Evolutionary conservation across 2,113 vertebrate species (phyloP).

Genomic region (Capra hircus): DNA sequence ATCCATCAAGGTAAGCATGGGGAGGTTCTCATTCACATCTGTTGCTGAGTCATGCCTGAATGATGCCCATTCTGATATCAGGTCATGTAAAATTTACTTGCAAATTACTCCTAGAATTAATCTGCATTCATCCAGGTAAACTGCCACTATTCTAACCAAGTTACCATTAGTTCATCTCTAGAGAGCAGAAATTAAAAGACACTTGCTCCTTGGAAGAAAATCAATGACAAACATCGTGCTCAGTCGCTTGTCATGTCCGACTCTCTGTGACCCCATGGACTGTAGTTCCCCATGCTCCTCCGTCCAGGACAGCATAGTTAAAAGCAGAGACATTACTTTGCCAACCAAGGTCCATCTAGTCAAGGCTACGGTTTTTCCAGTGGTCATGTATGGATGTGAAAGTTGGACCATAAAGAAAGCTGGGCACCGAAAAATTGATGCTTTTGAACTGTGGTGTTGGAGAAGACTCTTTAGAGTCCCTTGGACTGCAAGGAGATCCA

Average conservation of each 20-base stretch:
- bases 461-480: neutral
- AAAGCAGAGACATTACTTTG: neutral
- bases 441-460: neutral
- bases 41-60: neutral
- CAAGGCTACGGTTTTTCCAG: neutral
- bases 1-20: neutral
- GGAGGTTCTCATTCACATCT: neutral
- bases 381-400: neutral
- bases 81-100: neutral
- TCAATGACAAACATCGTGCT: neutral
- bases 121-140: neutral
- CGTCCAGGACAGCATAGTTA: neutral
- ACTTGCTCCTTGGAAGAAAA: neutral
- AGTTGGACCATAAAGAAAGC: neutral
- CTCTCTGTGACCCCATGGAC: neutral
- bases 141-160: no score
- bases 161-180: neutral
- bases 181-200: neutral
- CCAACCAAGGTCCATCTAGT: neutral
- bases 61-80: neutral
- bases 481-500: neutral
- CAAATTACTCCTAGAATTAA: neutral
- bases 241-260: neutral
- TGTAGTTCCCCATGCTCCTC: neutral
- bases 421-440: fast-evolving